These are phyloP conservation scores for Taenioides sp. DNA, from an alignment of 2,797 vertebrate genomes.

Conservation along the genomic window DNA sequence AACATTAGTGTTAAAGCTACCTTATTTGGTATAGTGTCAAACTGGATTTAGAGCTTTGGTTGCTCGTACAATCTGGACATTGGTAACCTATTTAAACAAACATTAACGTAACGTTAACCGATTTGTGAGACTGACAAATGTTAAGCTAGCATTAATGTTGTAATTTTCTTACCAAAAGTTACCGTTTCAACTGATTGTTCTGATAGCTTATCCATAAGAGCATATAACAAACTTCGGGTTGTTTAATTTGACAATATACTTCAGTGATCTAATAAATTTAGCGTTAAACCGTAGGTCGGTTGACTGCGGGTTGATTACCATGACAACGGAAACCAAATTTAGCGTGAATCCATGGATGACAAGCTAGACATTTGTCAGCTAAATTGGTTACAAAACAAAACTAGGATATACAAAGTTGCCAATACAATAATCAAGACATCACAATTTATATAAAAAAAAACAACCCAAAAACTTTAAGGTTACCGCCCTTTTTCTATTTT, in stretches of 20 bases:
- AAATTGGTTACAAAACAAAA: too few relatives aligned
- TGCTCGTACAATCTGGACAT: constrained; percentile 21
- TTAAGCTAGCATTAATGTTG: not conserved
- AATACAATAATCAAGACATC: too few relatives aligned
- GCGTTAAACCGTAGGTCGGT: constrained; percentile 15
- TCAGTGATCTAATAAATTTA: too few relatives aligned
- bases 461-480: constrained; percentile 42
- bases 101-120: not conserved
- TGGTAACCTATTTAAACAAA: not conserved
- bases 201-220: too few relatives aligned
- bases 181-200: too few relatives aligned
- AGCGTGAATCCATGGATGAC: not conserved
- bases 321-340: constrained; percentile 40
- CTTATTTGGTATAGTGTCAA: constrained; percentile 61
- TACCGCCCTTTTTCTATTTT: not conserved
- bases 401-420: too few relatives aligned
- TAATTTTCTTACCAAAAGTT: too few relatives aligned
- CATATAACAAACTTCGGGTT: not conserved
- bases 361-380: not conserved
- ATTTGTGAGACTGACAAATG: not conserved
- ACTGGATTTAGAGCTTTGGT: constrained; percentile 11
- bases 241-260: not conserved
- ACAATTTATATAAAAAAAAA: not conserved
- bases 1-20: constrained; percentile 21
- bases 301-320: constrained; percentile 43